Evolutionary conservation across 2,888 invertebrate genomes (phyloP).

Genomic region (Myopa testacea): DNA sequence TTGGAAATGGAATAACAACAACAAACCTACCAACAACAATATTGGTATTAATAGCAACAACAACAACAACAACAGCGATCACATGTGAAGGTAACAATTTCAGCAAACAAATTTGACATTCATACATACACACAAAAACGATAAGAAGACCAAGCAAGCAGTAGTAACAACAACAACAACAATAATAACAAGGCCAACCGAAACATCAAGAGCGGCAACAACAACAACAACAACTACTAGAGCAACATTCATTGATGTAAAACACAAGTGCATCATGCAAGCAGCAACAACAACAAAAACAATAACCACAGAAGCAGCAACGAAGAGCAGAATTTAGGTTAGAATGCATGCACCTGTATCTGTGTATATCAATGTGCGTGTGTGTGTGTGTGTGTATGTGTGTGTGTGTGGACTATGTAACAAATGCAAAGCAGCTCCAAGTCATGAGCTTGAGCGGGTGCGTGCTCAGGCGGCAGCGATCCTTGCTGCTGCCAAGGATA

Average conservation of each 20-base stretch:
- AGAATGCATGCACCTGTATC: constrained; percentile 15
- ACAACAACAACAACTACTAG: neutral
- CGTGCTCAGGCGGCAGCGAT: neutral
- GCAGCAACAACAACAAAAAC: neutral
- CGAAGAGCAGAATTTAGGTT: neutral
- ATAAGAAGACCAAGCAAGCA: neutral
- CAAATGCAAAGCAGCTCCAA: constrained; percentile 19
- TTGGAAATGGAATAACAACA: constrained; percentile 1
- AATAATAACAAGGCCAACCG: neutral
- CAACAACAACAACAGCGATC: constrained; percentile 10
- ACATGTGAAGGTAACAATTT: constrained; percentile 27
- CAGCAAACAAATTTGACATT: constrained; percentile 17
- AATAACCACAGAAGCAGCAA: constrained; percentile 14
- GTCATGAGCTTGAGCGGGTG: constrained; percentile 8
- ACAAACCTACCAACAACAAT: constrained; percentile 2
- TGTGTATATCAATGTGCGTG: constrained; percentile 5
- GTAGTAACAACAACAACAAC: neutral
- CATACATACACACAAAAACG: neutral
- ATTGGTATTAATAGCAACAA: constrained; percentile 6
- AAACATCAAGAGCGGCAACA: neutral
- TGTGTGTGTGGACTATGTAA: constrained; percentile 16
- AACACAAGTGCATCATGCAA: constrained; percentile 22
- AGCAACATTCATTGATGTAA: neutral
- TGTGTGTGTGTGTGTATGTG: constrained; percentile 23
- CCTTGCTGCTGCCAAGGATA: constrained; percentile 13